Percentiles rank a stretch among this genome's conserved stretches.
Conservation (phyloP, 2,888 invertebrate species). For the Aplocera efformata region DNA sequence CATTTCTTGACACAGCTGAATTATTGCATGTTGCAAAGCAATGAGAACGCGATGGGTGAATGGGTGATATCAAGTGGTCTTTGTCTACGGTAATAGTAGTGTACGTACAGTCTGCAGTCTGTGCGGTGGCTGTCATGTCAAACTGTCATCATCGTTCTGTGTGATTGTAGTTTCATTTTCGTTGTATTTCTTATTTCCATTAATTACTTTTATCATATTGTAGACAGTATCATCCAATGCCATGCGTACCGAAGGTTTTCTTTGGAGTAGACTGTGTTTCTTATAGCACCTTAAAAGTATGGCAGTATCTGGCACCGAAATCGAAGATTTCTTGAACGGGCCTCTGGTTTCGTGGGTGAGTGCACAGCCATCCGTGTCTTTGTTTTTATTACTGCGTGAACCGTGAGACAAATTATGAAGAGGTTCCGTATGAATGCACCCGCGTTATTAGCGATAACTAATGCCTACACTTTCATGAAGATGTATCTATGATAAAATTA, state of each 20-base stretch:
- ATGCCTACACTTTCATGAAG: conserved; percentile 2
- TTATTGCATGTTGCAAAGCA: no score
- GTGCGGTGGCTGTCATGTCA: no score
- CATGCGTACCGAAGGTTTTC: conserved; percentile 55
- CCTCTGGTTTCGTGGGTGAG: conserved; percentile 93
- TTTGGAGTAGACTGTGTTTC: conserved; percentile 54
- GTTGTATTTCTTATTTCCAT: conserved; percentile 6
- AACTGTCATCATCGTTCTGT: no score
- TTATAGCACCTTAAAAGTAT: conserved; percentile 71
- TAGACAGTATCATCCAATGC: conserved; percentile 52
- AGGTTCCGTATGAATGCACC: conserved; percentile 55
- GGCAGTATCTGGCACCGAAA: conserved; percentile 85
- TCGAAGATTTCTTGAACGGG: conserved; percentile 91
- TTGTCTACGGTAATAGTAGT: no score
- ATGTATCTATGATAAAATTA: no score
- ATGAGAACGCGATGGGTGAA: no score
- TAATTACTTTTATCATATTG: conserved; percentile 33
- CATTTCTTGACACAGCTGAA: no score
- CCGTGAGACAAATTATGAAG: conserved; percentile 56
- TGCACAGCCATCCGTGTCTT: conserved; percentile 65
- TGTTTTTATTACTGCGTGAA: conserved; percentile 54
- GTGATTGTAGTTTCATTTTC: conserved; percentile 14
- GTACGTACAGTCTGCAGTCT: no score
- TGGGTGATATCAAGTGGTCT: no score
- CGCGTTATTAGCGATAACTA: conserved; percentile 14